These are phyloP conservation scores for Nephrotoma appendiculata DNA, from an alignment of 2,888 invertebrate genomes.

Conservation along the genomic window DNA sequence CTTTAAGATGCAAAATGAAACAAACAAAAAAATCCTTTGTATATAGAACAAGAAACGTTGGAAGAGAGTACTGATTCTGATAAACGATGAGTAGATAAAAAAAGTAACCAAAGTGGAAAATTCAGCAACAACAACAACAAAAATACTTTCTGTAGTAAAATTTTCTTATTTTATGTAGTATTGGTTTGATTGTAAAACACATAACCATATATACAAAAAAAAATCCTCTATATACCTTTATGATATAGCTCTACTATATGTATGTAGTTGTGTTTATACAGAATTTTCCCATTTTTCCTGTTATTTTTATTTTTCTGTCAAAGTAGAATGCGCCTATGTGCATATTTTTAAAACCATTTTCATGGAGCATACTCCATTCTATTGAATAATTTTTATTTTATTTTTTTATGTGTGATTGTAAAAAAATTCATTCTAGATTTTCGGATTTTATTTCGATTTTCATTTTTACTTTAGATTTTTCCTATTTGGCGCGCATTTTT, in stretches of 20 bases:
- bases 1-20: too few species aligned
- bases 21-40: too few species aligned
- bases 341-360: neutral
- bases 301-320: neutral
- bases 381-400: neutral
- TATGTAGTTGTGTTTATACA: neutral
- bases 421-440: neutral
- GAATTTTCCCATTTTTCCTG: neutral
- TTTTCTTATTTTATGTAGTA: neutral
- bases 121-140: neutral
- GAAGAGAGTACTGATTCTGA: neutral
- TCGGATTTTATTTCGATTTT: neutral
- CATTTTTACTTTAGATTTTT: neutral
- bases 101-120: neutral
- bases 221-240: neutral
- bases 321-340: neutral
- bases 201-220: neutral
- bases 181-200: neutral
- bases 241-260: neutral
- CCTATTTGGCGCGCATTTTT: neutral
- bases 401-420: neutral
- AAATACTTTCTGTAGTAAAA: neutral
- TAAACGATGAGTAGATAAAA: neutral
- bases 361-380: neutral
- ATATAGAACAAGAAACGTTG: neutral